Conservation (phyloP, 1,140 invertebrate species). For the Drosophila burlai region DNA sequence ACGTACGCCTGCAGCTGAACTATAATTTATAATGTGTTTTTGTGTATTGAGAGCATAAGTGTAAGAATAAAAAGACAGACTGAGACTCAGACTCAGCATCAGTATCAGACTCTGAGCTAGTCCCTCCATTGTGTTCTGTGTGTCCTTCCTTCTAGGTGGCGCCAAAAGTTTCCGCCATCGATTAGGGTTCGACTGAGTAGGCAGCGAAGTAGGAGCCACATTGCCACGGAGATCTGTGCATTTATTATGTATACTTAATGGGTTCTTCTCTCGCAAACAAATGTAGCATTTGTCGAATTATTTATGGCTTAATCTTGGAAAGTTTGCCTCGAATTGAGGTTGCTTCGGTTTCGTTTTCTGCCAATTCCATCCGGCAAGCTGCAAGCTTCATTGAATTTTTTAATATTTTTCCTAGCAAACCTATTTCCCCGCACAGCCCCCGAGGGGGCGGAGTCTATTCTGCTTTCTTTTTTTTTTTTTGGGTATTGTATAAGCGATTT, state of each 20-base stretch:
- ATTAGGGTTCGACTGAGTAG: slow-evolving; percentile 2
- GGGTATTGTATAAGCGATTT: slow-evolving; percentile 55
- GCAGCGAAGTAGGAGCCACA: background rate
- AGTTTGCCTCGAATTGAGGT: slow-evolving; percentile 25
- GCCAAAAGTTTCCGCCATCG: slow-evolving; percentile 18
- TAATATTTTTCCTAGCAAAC: slow-evolving; percentile 37
- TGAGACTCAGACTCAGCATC: background rate
- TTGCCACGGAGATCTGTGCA: slow-evolving; percentile 16
- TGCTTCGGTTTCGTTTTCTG: background rate
- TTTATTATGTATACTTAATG: slow-evolving; percentile 15
- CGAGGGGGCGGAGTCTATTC: slow-evolving; percentile 10
- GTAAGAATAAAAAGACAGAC: slow-evolving; percentile 7
- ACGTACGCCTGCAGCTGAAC: slow-evolving; percentile 58
- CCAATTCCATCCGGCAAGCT: slow-evolving; percentile 9
- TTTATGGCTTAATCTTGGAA: slow-evolving; percentile 52
- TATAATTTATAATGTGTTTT: slow-evolving; percentile 80
- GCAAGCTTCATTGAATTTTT: slow-evolving; percentile 49
- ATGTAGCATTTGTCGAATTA: slow-evolving; percentile 52
- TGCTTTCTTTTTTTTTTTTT: background rate
- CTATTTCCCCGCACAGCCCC: slow-evolving; percentile 3
- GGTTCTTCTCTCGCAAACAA: slow-evolving; percentile 19
- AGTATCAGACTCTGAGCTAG: background rate
- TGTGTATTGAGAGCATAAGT: slow-evolving; percentile 37
- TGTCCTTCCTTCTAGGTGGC: slow-evolving; percentile 3
- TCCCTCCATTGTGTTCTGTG: slow-evolving; percentile 1